phyloP scores from a whole-genome alignment of 2,113 vertebrate genomes.

The Crotalus tigris region DNA sequence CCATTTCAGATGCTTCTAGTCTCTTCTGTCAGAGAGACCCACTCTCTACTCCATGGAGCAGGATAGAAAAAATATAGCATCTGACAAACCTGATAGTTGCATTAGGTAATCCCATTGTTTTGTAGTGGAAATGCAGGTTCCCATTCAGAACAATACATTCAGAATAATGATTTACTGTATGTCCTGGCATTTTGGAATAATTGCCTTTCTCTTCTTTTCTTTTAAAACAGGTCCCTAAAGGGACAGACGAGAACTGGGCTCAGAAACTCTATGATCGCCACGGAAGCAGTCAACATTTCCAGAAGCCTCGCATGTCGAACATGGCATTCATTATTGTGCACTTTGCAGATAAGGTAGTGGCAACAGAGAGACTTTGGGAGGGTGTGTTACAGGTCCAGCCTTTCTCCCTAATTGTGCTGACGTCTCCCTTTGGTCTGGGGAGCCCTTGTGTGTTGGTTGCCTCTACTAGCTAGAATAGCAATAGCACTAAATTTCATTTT shows the following conservation, averaged over 20 bases:
- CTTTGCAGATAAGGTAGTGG: slow-evolving; percentile 85
- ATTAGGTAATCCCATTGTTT: neutral
- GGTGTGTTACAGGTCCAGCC: too few species aligned
- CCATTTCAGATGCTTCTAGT: too few species aligned
- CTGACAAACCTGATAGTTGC: neutral
- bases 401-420: neutral
- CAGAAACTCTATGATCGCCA: slow-evolving; percentile 85
- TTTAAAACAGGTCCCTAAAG: slow-evolving; percentile 82
- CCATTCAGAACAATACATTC: neutral
- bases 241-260: slow-evolving; percentile 88
- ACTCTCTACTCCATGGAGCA: too few species aligned
- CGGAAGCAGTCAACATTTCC: slow-evolving; percentile 77
- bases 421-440: neutral
- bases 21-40: too few species aligned
- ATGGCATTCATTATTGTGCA: slow-evolving; percentile 82
- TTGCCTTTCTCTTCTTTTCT: neutral
- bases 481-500: too few species aligned
- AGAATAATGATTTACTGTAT: too few species aligned
- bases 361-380: neutral
- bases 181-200: neutral
- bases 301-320: slow-evolving; percentile 92
- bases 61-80: too few species aligned
- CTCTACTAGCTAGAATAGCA: neutral
- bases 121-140: neutral
- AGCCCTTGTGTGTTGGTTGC: neutral